These are phyloP conservation scores for Zhuqinia jingwanae DNA, from an alignment of 2,888 invertebrate genomes.

Conservation along the genomic window DNA sequence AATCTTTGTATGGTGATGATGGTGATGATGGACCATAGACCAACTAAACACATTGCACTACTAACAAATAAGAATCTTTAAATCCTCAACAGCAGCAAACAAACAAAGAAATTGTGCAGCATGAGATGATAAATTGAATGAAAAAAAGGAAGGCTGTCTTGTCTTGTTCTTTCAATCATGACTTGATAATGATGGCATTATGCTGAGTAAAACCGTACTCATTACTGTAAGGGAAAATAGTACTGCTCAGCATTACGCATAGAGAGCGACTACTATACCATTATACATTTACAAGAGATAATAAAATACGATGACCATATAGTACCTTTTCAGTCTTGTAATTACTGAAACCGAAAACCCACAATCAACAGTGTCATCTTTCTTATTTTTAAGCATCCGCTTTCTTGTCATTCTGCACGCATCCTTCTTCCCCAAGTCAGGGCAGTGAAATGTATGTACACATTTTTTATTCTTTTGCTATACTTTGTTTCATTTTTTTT, in stretches of 20 bases:
- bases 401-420: conserved; percentile 61
- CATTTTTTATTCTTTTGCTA: too few relatives aligned
- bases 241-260: conserved; percentile 17
- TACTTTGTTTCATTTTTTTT: too few relatives aligned
- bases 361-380: conserved; percentile 72
- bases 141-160: conserved; percentile 42
- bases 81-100: conserved; percentile 16
- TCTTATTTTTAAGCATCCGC: conserved; percentile 49
- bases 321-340: conserved; percentile 63
- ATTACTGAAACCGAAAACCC: conserved; percentile 72
- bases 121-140: conserved; percentile 45
- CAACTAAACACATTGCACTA: conserved; percentile 50
- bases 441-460: too few relatives aligned
- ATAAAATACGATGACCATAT: too few relatives aligned
- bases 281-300: conserved; percentile 45
- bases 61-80: conserved; percentile 10
- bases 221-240: conserved; percentile 16
- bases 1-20: conserved; percentile 24
- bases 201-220: conserved; percentile 43
- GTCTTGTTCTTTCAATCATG: conserved; percentile 64
- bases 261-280: conserved; percentile 2
- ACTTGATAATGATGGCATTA: conserved; percentile 64
- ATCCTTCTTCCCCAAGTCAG: conserved; percentile 21
- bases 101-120: conserved; percentile 3
- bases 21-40: conserved; percentile 43